Evolutionary conservation across 2,113 vertebrate species (phyloP).

Genomic region (Pagrus major): DNA sequence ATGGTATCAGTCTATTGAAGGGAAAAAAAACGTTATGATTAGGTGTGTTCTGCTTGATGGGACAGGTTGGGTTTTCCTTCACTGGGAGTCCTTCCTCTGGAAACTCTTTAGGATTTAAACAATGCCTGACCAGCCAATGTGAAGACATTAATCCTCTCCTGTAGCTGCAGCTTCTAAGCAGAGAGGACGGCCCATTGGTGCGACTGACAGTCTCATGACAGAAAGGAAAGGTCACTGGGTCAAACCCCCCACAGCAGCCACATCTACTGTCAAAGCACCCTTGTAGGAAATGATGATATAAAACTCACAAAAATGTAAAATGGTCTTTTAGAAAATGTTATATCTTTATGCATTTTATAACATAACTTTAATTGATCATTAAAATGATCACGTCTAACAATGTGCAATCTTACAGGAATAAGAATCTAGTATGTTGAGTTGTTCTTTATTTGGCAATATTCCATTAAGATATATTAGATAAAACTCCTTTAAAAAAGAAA

Average conservation of each 20-base stretch:
- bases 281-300: not conserved
- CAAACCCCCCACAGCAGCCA: constrained; percentile 6
- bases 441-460: not conserved
- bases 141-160: constrained; percentile 49
- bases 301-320: not conserved
- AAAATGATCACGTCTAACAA: not conserved
- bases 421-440: not conserved
- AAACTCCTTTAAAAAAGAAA: not conserved
- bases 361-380: no score
- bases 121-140: constrained; percentile 24
- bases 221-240: constrained; percentile 20
- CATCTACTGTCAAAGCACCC: not conserved
- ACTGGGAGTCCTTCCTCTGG: constrained; percentile 20
- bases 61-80: constrained; percentile 20
- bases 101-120: constrained; percentile 40
- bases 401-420: not conserved
- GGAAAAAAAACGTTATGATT: not conserved
- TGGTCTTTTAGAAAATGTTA: not conserved
- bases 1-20: constrained; percentile 2
- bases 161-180: constrained; percentile 32
- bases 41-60: constrained; percentile 46
- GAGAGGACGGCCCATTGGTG: constrained; percentile 26
- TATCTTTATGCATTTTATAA: no score
- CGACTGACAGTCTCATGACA: constrained; percentile 34
- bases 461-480: not conserved